phyloP scores from a whole-genome alignment of 2,888 invertebrate species.

The Sturmia bella region DNA sequence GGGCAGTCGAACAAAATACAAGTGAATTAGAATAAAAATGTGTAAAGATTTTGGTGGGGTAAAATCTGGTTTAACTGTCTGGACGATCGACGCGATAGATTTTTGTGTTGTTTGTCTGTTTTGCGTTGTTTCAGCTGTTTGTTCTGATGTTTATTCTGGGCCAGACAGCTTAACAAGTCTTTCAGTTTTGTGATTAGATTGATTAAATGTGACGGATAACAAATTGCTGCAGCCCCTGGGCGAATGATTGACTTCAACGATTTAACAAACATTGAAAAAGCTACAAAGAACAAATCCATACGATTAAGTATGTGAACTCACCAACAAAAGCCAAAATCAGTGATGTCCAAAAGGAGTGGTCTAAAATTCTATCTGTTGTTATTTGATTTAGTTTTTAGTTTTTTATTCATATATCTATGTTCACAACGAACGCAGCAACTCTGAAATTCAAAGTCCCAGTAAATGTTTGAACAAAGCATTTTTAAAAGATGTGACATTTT shows the following conservation, averaged over 20 bases:
- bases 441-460: too few species aligned
- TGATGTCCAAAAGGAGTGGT: not conserved
- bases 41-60: conserved; percentile 68
- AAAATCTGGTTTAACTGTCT: conserved; percentile 5
- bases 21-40: conserved; percentile 27
- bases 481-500: too few species aligned
- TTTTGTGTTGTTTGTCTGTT: not conserved
- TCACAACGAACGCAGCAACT: too few species aligned
- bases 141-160: conserved; percentile 43
- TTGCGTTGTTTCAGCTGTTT: conserved; percentile 6
- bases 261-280: conserved; percentile 52
- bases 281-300: conserved; percentile 23
- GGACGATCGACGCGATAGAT: conserved; percentile 26
- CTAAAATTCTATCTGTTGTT: too few species aligned
- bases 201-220: conserved; percentile 66
- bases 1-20: conserved; percentile 37
- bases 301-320: not conserved
- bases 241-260: conserved; percentile 53
- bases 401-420: too few species aligned
- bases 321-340: not conserved
- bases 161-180: conserved; percentile 57
- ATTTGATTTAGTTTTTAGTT: too few species aligned
- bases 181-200: conserved; percentile 60
- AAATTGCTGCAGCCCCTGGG: conserved; percentile 64
- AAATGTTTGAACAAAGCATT: too few species aligned